phyloP scores from a whole-genome alignment of 2,113 vertebrate genomes.

The Cheilinus undulatus region DNA sequence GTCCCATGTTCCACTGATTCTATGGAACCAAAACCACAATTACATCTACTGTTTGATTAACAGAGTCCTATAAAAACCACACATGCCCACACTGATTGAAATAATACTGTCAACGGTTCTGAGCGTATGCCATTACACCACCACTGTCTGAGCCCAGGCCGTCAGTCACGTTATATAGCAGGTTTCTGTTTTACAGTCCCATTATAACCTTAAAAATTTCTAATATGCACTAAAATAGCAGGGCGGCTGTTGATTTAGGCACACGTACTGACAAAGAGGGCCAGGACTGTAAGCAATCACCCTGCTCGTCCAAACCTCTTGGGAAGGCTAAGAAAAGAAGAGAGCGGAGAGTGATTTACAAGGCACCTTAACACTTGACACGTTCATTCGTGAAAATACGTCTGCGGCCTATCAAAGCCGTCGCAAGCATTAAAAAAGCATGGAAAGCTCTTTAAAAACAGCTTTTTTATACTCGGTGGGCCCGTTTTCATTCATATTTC shows the following conservation, averaged over 20 bases:
- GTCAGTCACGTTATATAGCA: constrained; percentile 64
- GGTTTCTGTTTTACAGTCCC: constrained; percentile 61
- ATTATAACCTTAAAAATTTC: constrained; percentile 61
- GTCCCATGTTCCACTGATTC: constrained; percentile 45
- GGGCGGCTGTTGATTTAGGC: constrained; percentile 70
- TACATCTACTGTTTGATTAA: constrained; percentile 58
- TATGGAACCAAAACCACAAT: constrained; percentile 59
- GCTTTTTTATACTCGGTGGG: constrained; percentile 44
- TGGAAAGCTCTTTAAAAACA: constrained; percentile 58
- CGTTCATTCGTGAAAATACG: constrained; percentile 75
- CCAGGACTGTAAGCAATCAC: constrained; percentile 60
- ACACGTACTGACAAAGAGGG: constrained; percentile 32
- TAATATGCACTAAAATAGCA: constrained; percentile 60
- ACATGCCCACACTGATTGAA: constrained; percentile 32
- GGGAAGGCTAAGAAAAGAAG: constrained; percentile 44
- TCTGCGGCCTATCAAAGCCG: constrained; percentile 72
- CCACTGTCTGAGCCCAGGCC: constrained; percentile 17
- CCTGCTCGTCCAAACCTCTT: constrained; percentile 51
- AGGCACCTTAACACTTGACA: constrained; percentile 73
- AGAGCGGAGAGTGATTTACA: constrained; percentile 69
- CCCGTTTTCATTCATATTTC: constrained; percentile 76
- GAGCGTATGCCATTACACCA: constrained; percentile 50
- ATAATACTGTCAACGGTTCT: constrained; percentile 45
- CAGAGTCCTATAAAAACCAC: constrained; percentile 23
- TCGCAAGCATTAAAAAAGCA: constrained; percentile 61